phyloP scores from a whole-genome alignment of 2,888 invertebrate genomes.

The Nephrotoma appendiculata region DNA sequence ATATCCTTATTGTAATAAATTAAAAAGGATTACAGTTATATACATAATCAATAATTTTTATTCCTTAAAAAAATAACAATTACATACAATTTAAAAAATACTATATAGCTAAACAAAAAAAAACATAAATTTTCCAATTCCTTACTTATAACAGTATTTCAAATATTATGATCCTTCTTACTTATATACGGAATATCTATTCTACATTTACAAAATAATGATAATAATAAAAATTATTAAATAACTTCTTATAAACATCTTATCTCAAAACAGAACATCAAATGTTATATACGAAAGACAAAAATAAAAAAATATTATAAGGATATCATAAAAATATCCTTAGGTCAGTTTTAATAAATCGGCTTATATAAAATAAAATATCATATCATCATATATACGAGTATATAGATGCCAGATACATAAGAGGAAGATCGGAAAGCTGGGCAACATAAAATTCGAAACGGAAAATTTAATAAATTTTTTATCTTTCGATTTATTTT shows the following conservation, averaged over 20 bases:
- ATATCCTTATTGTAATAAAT: not conserved
- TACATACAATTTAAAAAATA: not conserved
- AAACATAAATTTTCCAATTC: not conserved
- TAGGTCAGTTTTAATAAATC: slow-evolving; percentile 5
- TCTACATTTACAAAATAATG: not conserved
- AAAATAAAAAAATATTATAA: not conserved
- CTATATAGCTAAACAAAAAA: not conserved
- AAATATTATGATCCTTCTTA: not conserved
- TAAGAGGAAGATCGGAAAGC: not conserved
- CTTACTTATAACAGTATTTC: not conserved
- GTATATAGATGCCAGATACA: not conserved
- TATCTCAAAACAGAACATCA: not conserved
- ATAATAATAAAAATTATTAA: not conserved
- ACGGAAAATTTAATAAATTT: slow-evolving; percentile 11
- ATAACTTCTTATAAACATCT: not conserved
- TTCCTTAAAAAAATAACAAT: not conserved
- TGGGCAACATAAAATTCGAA: not conserved
- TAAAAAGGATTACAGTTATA: not conserved
- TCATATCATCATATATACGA: not conserved
- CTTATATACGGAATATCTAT: not conserved
- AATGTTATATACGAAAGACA: not conserved
- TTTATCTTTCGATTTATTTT: slow-evolving; percentile 16
- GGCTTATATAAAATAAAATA: slow-evolving; percentile 2
- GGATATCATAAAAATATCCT: slow-evolving; percentile 5
- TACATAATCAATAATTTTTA: not conserved